A percentile compares a stretch with the other conserved stretches of the same genome.
Evolutionary conservation across 1,140 invertebrate genomes (phyloP).

Genomic region (Dendrolimus kikuchii): DNA sequence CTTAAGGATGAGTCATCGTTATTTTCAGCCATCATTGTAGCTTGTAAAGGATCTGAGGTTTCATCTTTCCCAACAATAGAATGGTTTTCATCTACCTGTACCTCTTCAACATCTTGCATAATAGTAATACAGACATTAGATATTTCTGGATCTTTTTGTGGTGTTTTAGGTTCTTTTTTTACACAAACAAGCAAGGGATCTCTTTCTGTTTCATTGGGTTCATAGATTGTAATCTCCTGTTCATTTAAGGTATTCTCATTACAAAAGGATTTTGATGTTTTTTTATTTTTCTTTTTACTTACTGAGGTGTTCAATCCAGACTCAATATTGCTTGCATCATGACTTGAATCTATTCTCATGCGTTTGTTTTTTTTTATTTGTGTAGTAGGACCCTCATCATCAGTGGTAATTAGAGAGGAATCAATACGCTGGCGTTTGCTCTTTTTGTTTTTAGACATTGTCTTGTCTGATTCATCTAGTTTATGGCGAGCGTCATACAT

Average conservation of each 20-base stretch:
- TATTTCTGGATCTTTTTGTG: conserved; percentile 27
- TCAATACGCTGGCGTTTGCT: conserved; percentile 24
- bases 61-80: conserved; percentile 17
- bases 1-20: conserved; percentile 26
- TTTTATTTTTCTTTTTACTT: conserved; percentile 20
- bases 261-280: conserved; percentile 21
- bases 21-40: conserved; percentile 20
- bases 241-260: conserved; percentile 34
- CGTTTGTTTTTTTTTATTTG: conserved; percentile 36
- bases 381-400: conserved; percentile 24
- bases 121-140: conserved; percentile 28
- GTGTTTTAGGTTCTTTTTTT: conserved; percentile 46
- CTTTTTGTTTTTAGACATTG: conserved; percentile 23
- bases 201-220: conserved; percentile 22
- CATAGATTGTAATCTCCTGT: conserved; percentile 43
- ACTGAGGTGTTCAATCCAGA: conserved; percentile 8
- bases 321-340: conserved; percentile 20
- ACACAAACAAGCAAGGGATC: conserved; percentile 33
- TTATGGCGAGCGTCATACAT: conserved; percentile 59
- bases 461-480: conserved; percentile 24
- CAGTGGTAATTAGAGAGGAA: conserved; percentile 32
- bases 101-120: conserved; percentile 22
- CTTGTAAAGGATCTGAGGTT: conserved; percentile 35
- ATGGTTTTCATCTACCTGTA: conserved; percentile 20
- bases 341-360: conserved; percentile 40